Evolutionary conservation across 92 coral and sea anemone genomes (phyloP).

Genomic region (Paragorgia papillata): DNA sequence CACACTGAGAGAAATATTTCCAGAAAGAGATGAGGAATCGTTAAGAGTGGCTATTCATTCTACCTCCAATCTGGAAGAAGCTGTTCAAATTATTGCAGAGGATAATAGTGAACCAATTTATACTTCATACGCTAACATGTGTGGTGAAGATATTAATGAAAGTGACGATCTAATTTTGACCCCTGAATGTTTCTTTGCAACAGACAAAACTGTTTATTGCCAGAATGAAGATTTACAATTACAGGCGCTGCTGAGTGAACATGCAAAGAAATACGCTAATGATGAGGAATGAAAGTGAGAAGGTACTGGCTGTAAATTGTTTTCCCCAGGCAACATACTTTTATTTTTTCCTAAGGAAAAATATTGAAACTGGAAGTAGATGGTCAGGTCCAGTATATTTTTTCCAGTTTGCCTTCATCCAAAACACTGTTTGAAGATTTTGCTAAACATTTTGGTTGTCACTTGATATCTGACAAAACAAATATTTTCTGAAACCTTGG

Average conservation of each 20-base stretch:
- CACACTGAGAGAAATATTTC: slow-evolving; percentile 21
- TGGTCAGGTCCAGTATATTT: no score
- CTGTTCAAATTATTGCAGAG: slow-evolving; percentile 27
- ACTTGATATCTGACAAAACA: no score
- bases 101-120: slow-evolving; percentile 14
- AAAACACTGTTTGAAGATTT: no score
- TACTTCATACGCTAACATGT: slow-evolving; percentile 41
- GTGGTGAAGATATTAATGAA: slow-evolving; percentile 27
- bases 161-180: slow-evolving; percentile 16
- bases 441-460: no score
- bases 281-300: neutral
- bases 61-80: slow-evolving; percentile 42
- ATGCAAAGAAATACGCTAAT: neutral
- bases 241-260: neutral
- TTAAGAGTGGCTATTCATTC: slow-evolving; percentile 39
- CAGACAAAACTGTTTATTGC: slow-evolving; percentile 42
- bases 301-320: no score
- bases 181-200: slow-evolving; percentile 24
- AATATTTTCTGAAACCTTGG: no score
- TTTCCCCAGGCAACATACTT: no score
- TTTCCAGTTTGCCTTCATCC: no score
- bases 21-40: slow-evolving; percentile 30
- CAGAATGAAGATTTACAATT: neutral
- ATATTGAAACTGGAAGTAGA: no score
- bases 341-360: no score